Evolutionary conservation across 2,888 invertebrate species (phyloP).

Genomic region (Plagiodera versicolora): DNA sequence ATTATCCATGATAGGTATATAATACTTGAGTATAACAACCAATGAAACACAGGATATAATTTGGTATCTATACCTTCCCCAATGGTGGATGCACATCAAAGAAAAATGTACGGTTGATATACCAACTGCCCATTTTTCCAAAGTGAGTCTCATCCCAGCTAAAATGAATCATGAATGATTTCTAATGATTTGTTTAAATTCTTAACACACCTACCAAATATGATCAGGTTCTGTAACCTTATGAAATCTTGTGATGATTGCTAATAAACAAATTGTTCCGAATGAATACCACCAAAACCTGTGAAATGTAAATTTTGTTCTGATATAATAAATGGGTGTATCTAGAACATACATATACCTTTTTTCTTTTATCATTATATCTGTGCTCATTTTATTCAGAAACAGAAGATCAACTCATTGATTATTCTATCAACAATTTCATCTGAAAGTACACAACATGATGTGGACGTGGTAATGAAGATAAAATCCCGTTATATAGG

Average conservation of each 20-base stretch:
- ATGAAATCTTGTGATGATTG: slow-evolving; percentile 79
- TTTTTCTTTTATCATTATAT: slow-evolving; percentile 7
- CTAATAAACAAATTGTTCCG: slow-evolving; percentile 64
- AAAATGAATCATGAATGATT: slow-evolving; percentile 46
- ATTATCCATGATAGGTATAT: too few relatives aligned
- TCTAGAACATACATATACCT: slow-evolving; percentile 3
- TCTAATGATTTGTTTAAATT: neutral
- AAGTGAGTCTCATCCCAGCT: slow-evolving; percentile 99
- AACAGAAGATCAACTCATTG: too few relatives aligned
- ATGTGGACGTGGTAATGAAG: too few relatives aligned
- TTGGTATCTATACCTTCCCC: slow-evolving; percentile 72
- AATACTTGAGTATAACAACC: neutral
- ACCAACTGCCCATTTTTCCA: slow-evolving; percentile 99
- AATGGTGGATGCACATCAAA: slow-evolving; percentile 98
- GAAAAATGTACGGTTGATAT: slow-evolving; percentile 95
- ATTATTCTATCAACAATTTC: too few relatives aligned
- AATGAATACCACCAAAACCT: slow-evolving; percentile 70
- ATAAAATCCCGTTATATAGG: too few relatives aligned
- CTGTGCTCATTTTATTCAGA: neutral
- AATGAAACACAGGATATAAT: too few relatives aligned
- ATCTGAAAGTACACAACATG: too few relatives aligned
- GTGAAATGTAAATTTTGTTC: slow-evolving; percentile 26
- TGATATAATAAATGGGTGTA: neutral
- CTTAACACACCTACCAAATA: slow-evolving; percentile 75
- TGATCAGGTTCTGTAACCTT: slow-evolving; percentile 91